phyloP scores from a whole-genome alignment of 2,797 vertebrate genomes.

The Mionectes olivaceus region DNA sequence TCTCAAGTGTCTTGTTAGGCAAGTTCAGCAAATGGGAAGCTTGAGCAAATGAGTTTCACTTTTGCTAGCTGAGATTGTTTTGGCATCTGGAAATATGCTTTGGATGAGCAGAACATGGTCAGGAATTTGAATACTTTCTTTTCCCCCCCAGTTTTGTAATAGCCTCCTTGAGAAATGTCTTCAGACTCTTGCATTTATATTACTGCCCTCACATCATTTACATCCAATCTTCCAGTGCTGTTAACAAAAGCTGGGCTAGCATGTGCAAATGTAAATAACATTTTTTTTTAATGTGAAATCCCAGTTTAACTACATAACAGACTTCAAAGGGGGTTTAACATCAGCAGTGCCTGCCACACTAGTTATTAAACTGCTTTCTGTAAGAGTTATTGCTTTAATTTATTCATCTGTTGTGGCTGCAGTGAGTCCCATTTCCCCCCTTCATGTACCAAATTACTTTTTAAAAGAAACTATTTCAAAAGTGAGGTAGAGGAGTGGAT shows the following conservation, averaged over 20 bases:
- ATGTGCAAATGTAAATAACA: slow-evolving; percentile 56
- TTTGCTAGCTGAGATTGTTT: slow-evolving; percentile 53
- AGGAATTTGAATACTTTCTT: background rate
- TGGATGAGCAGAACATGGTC: background rate
- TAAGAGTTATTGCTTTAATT: slow-evolving; percentile 19
- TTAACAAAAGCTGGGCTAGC: slow-evolving; percentile 48
- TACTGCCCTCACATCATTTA: slow-evolving; percentile 38
- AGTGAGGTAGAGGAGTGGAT: background rate
- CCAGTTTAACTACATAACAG: slow-evolving; percentile 51
- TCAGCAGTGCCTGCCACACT: background rate
- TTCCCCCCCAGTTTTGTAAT: background rate
- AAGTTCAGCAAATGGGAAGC: slow-evolving; percentile 57
- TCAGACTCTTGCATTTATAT: slow-evolving; percentile 33
- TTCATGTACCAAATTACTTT: background rate
- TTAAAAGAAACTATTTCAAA: background rate
- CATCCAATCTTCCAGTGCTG: slow-evolving; percentile 25
- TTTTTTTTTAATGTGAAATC: slow-evolving; percentile 46
- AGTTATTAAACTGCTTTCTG: slow-evolving; percentile 22
- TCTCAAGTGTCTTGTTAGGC: slow-evolving; percentile 70
- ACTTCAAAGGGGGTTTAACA: slow-evolving; percentile 47
- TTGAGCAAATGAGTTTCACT: slow-evolving; percentile 49
- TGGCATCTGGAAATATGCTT: slow-evolving; percentile 51
- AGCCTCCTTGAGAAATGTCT: slow-evolving; percentile 55
- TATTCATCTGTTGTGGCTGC: background rate
- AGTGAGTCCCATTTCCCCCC: background rate